These are phyloP conservation scores for Ferdinandea cuprea DNA, from an alignment of 2,888 invertebrate species.

Conservation along the genomic window DNA sequence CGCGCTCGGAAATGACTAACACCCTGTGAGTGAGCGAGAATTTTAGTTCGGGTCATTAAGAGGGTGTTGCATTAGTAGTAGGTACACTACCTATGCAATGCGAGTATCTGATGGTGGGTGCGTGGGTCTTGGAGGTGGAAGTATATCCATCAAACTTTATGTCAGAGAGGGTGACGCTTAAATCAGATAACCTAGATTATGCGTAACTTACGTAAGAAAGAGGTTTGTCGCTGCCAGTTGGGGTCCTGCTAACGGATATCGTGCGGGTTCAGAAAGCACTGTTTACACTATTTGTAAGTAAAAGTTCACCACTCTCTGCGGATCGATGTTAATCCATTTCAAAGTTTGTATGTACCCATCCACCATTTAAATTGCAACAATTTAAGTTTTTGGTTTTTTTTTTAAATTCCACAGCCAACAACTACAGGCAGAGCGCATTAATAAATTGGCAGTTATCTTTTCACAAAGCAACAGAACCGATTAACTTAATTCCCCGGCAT, in stretches of 20 bases:
- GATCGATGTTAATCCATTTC: too few species aligned
- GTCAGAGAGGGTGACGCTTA: slow-evolving; percentile 65
- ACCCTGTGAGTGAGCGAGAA: slow-evolving; percentile 65
- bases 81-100: too few species aligned
- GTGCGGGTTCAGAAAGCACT: too few species aligned
- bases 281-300: too few species aligned
- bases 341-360: not conserved
- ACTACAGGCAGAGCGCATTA: slow-evolving; percentile 42
- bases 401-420: slow-evolving; percentile 8
- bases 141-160: slow-evolving; percentile 66
- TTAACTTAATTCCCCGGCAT: slow-evolving; percentile 74
- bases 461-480: slow-evolving; percentile 69
- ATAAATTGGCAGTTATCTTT: slow-evolving; percentile 66
- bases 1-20: slow-evolving; percentile 69
- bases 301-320: too few species aligned
- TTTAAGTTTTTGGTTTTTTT: slow-evolving; percentile 4
- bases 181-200: slow-evolving; percentile 70
- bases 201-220: slow-evolving; percentile 54
- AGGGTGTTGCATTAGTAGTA: slow-evolving; percentile 13
- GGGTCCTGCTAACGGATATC: too few species aligned
- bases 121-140: slow-evolving; percentile 57
- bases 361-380: not conserved
- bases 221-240: slow-evolving; percentile 28
- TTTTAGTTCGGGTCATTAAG: slow-evolving; percentile 33
- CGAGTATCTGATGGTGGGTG: slow-evolving; percentile 16